Conservation (phyloP, 2,797 vertebrate genomes). For the Myotis myotis region DNA sequence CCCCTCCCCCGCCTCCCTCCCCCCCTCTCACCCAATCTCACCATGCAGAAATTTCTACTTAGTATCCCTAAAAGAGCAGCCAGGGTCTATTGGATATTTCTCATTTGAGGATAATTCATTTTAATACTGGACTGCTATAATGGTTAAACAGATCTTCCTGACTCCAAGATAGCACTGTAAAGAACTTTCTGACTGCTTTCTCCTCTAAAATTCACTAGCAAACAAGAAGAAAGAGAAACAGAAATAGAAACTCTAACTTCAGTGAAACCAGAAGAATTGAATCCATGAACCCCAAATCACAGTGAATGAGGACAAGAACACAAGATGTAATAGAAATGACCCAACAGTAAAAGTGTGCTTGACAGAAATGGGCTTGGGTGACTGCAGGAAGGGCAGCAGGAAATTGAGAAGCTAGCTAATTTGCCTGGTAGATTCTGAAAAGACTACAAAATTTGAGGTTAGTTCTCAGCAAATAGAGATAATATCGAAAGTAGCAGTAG, state of each 20-base stretch:
- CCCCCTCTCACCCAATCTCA: too few relatives aligned
- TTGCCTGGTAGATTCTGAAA: background rate
- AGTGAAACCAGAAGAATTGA: constrained; percentile 5
- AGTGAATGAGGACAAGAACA: background rate
- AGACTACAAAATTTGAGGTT: background rate
- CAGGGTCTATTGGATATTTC: background rate
- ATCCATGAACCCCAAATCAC: background rate
- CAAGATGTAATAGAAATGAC: background rate
- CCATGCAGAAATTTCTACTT: background rate
- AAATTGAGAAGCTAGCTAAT: background rate
- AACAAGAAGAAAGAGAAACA: constrained; percentile 5
- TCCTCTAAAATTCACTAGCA: background rate
- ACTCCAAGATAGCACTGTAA: background rate
- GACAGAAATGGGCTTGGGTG: background rate
- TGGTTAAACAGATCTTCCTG: constrained; percentile 2
- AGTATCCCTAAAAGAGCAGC: background rate
- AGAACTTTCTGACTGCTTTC: background rate
- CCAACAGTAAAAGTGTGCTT: background rate
- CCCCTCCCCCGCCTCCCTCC: rapidly evolving
- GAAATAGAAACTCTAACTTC: constrained; percentile 23
- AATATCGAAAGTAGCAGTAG: background rate
- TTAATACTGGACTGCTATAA: background rate
- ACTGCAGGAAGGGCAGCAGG: background rate
- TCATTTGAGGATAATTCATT: background rate
- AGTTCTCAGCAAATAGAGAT: background rate